Evolutionary conservation across 2,113 vertebrate species (phyloP).

Genomic region (Ctenomys sociabilis): DNA sequence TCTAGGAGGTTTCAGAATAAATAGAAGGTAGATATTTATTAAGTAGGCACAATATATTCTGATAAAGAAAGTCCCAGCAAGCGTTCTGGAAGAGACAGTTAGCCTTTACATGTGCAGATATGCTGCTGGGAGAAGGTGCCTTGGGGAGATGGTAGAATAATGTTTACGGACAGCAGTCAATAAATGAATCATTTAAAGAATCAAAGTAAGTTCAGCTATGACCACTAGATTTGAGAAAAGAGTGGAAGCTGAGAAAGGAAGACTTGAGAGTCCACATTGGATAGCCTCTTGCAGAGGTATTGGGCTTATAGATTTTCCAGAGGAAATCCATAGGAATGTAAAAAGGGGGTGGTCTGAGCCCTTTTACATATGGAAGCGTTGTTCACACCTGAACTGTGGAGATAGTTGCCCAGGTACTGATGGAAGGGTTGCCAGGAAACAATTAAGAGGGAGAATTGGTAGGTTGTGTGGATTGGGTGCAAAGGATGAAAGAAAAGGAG

Average conservation of each 20-base stretch:
- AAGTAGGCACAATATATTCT: background rate
- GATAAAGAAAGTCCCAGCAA: background rate
- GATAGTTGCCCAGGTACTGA: background rate
- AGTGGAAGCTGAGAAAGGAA: background rate
- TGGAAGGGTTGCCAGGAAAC: background rate
- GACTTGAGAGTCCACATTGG: background rate
- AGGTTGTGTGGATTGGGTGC: background rate
- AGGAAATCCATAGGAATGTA: background rate
- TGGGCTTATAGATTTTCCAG: background rate
- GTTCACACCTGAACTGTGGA: background rate
- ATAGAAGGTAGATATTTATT: background rate
- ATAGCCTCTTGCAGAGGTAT: background rate
- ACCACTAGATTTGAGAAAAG: background rate
- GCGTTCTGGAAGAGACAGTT: background rate
- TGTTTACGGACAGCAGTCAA: background rate
- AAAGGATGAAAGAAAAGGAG: background rate
- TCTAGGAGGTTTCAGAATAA: background rate
- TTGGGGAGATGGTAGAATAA: background rate
- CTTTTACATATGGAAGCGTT: background rate
- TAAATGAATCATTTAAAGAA: background rate
- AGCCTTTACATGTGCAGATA: background rate
- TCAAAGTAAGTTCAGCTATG: background rate
- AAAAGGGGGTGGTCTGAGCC: background rate
- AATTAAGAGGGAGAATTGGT: background rate
- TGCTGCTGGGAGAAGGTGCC: background rate